Conservation (phyloP, 2,113 vertebrate genomes). For the Austrofundulus limnaeus region DNA sequence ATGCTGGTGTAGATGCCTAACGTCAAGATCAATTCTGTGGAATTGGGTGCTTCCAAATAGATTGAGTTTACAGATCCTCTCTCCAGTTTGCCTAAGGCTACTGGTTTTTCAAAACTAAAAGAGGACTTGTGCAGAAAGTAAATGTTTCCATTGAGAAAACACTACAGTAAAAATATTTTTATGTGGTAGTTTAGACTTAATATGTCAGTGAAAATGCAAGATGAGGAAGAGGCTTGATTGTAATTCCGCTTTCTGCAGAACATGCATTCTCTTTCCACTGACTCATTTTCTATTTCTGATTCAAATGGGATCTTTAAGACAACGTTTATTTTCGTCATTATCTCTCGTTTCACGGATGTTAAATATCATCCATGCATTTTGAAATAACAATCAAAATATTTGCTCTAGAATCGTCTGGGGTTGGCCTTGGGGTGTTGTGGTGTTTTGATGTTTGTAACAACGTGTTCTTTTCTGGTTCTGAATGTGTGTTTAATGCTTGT, state of each 20-base stretch:
- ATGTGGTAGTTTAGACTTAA: not conserved
- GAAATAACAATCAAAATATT: too few relatives aligned
- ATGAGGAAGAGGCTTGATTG: not conserved
- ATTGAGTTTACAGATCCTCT: slow-evolving; percentile 28
- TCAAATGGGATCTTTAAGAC: not conserved
- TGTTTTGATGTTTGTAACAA: too few relatives aligned
- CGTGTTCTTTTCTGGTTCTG: too few relatives aligned
- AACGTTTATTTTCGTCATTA: not conserved
- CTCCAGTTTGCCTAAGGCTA: slow-evolving; percentile 21
- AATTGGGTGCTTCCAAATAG: slow-evolving; percentile 24
- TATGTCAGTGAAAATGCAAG: not conserved
- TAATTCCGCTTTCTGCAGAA: not conserved
- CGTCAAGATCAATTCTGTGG: slow-evolving; percentile 37
- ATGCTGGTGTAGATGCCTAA: slow-evolving; percentile 10
- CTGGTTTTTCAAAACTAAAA: slow-evolving; percentile 12
- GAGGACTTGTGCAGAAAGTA: not conserved
- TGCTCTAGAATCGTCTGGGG: too few relatives aligned
- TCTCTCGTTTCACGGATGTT: not conserved
- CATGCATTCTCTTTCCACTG: not conserved
- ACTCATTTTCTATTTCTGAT: not conserved
- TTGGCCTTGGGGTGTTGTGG: too few relatives aligned
- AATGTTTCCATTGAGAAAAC: slow-evolving; percentile 4
- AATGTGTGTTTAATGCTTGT: too few relatives aligned
- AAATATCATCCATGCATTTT: too few relatives aligned
- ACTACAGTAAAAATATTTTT: not conserved